phyloP scores from a whole-genome alignment of 2,797 vertebrate genomes.

The Hydrophis major region DNA sequence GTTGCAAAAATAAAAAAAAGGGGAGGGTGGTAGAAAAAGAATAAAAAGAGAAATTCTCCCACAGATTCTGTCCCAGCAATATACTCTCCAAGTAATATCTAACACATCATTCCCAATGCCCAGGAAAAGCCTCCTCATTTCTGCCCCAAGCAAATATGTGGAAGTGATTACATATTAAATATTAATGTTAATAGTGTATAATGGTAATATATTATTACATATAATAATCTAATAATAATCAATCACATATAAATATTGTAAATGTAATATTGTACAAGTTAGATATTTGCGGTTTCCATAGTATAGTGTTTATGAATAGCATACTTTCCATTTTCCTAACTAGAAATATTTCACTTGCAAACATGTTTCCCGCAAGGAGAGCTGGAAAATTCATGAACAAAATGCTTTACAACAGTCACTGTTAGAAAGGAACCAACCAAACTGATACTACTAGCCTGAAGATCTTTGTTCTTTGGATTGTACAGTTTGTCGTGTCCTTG shows the following conservation, averaged over 20 bases:
- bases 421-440: background rate
- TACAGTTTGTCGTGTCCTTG: background rate
- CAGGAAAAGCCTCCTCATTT: too few relatives aligned
- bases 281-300: background rate
- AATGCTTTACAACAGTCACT: background rate
- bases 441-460: too few relatives aligned
- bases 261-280: background rate
- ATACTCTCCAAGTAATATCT: background rate
- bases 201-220: background rate
- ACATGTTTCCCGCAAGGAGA: slow-evolving; percentile 8
- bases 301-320: background rate
- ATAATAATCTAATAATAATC: background rate
- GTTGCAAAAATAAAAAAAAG: background rate
- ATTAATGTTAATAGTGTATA: background rate
- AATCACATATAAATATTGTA: background rate
- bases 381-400: background rate
- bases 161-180: background rate
- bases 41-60: background rate
- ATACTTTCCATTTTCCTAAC: background rate
- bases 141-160: background rate
- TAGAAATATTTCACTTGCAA: background rate
- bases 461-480: background rate
- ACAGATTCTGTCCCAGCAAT: background rate
- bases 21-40: background rate
- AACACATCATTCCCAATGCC: background rate